These are phyloP conservation scores for Tauraco erythrolophus DNA, from an alignment of 2,113 vertebrate species.

Conservation along the genomic window DNA sequence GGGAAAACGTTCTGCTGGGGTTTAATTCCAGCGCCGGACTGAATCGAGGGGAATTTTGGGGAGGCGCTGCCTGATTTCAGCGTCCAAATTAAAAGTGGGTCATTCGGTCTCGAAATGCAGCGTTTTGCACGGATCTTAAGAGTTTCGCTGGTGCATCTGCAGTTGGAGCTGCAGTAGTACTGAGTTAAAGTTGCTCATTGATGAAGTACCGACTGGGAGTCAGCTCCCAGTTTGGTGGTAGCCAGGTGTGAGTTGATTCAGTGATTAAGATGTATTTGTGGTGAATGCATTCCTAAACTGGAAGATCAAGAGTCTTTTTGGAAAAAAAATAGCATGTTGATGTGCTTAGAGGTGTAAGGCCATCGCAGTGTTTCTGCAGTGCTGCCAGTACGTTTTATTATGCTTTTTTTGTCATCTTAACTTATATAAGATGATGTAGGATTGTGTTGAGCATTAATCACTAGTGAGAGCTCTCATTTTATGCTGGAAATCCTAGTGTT, in stretches of 20 bases:
- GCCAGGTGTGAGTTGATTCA: not conserved
- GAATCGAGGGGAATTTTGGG: not conserved
- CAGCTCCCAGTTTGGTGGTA: not conserved
- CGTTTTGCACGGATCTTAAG: rapidly evolving
- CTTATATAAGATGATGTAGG: not conserved
- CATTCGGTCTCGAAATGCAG: not conserved
- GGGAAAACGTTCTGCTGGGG: not conserved
- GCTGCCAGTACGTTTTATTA: not conserved
- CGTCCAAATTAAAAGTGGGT: not conserved
- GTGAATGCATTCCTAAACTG: too few species aligned
- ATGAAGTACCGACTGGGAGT: not conserved
- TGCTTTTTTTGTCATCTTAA: not conserved
- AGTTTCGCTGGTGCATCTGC: rapidly evolving
- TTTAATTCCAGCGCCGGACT: not conserved
- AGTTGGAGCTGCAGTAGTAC: not conserved
- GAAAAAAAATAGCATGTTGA: not conserved
- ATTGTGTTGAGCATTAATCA: not conserved
- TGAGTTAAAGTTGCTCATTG: not conserved
- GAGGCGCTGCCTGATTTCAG: not conserved
- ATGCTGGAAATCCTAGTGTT: not conserved
- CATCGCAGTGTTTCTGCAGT: not conserved
- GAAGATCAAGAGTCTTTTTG: not conserved
- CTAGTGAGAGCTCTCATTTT: not conserved
- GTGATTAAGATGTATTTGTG: too few species aligned
- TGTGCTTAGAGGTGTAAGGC: not conserved